These are phyloP conservation scores for Liposcelis brunnea DNA, from an alignment of 2,888 invertebrate genomes.

Conservation along the genomic window DNA sequence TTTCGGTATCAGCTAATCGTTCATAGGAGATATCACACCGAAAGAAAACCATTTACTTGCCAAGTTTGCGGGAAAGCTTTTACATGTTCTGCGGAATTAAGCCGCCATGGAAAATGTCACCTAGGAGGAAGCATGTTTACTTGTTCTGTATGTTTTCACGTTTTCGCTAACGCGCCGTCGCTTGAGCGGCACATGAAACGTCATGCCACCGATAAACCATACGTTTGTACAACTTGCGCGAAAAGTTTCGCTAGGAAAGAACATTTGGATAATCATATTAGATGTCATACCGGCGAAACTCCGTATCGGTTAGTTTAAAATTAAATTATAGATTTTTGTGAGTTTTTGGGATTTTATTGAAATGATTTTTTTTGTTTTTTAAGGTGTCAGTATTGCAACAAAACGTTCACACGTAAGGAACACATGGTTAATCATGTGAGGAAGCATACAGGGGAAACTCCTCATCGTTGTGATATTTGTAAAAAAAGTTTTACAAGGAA, in stretches of 20 bases:
- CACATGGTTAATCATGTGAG: constrained; percentile 64
- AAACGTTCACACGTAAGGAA: constrained; percentile 58
- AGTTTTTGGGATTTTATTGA: not conserved
- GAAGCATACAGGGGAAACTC: constrained; percentile 59
- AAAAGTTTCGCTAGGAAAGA: constrained; percentile 77
- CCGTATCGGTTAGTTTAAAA: constrained; percentile 40
- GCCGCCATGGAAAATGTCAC: constrained; percentile 69
- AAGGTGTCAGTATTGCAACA: constrained; percentile 56
- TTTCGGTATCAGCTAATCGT: constrained; percentile 76
- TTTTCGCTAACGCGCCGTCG: constrained; percentile 51
- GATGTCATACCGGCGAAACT: constrained; percentile 69
- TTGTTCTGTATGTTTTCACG: constrained; percentile 53
- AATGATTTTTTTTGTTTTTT: constrained; percentile 9
- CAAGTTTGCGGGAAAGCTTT: constrained; percentile 68
- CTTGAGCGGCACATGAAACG: constrained; percentile 63
- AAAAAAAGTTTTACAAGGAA: constrained; percentile 63
- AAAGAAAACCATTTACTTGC: constrained; percentile 65
- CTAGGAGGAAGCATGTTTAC: constrained; percentile 61
- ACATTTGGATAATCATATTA: constrained; percentile 68
- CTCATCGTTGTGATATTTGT: constrained; percentile 59
- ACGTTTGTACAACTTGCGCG: constrained; percentile 68
- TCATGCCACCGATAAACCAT: constrained; percentile 67
- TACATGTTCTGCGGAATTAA: constrained; percentile 59
- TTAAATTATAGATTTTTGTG: constrained; percentile 8
- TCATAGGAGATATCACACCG: constrained; percentile 68